Evolutionary conservation across 2,113 vertebrate genomes (phyloP), one percentile per base, ranked within the genome.

Genomic region (Solenodon paradoxus): DNA sequence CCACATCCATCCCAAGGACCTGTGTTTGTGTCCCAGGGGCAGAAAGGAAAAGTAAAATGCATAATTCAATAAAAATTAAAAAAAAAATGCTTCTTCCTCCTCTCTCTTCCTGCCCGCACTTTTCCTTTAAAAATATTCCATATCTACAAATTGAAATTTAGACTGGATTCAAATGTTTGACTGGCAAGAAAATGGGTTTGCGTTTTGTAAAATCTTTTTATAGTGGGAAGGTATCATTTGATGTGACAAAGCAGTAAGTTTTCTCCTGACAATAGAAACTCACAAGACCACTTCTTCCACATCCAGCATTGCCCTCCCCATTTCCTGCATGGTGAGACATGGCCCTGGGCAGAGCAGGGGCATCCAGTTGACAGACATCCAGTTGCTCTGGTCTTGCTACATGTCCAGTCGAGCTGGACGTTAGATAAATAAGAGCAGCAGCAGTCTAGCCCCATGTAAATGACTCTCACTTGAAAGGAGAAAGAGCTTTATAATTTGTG

Each of bases 391-490:
- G 0, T 2, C 32, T 55, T 72, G 51, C 45, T 80, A 74, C 61
- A 55, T 55, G 40, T 96, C n/a, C n/a, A n/a, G n/a, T n/a, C n/a
- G n/a, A 95, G 35, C 75, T 96, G 92, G 72, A 57, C 6, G 5
- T 0, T 9, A 3, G 82, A 5, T 57, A 53, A 92, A 85, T 78
- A 80, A 92, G 71, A 68, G 19, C 26, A 28, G 75, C 94, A 83
- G 69, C 28, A 61, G 40, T n/a, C 66, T n/a, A 51, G 59, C 0
- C 1, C 63, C 74, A 2, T 57, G 38, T 30, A 49, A 91, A 72
- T 55, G 79, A 82, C 68, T 94, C 95, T 96, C 1, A 1, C 59
- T 40, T 55, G 57, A 83, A 84, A 95, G 81, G 75, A 91, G 79
- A 63, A 64, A 30, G 24, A 38, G 68, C 93, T 15, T 79, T 71